Evolutionary conservation across 2,888 invertebrate species (phyloP), one percentile per base, ranked within the genome.

Genomic region (Clostera curtula): DNA sequence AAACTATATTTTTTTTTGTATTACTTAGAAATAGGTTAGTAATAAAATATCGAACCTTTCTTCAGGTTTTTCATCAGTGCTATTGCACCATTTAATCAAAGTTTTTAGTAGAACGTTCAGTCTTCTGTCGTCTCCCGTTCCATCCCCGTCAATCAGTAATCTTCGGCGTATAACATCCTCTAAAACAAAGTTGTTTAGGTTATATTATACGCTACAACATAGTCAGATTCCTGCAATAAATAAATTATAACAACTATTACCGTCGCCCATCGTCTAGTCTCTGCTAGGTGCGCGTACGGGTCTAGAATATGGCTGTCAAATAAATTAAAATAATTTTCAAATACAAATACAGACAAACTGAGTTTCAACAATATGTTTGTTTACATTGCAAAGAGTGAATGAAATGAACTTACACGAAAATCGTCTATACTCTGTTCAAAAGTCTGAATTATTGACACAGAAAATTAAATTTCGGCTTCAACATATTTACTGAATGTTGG

Each of bases 111-210:
- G 79, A 29, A 92, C 90, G 61, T 93, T 95, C 10, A 98, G 85
- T 31, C 96, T 85, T 31, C 97, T 87, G 62, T 98, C 98, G 62
- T 98, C 98, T 10, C 97, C 97, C 5, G 95, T 96, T 4, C 98
- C 98, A 84, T 98, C 98, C 8, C 98, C 98, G 67, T 98, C 98
- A 52, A 98, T 96, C 14, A 98, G 75, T 18, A 98, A 82, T 39
- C 97, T 88, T 45, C 96, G 87, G 46, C 94, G 90, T 36, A 98
- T 96, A 19, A 97, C 93, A 64, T 98, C 98, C 79, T 98, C 98
- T 96, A 66, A 4, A 69, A 73, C 39, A 26, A 13, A 29, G 30
- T 2, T 2, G 11, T 16, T 10, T 2, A 9, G 19, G 17, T 3
- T n/a, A 20, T n/a, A n/a, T n/a, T n/a, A n/a, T n/a, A n/a, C n/a